These are phyloP conservation scores for Chrysolina haemoptera DNA, from an alignment of 2,888 invertebrate species.

Conservation along the genomic window DNA sequence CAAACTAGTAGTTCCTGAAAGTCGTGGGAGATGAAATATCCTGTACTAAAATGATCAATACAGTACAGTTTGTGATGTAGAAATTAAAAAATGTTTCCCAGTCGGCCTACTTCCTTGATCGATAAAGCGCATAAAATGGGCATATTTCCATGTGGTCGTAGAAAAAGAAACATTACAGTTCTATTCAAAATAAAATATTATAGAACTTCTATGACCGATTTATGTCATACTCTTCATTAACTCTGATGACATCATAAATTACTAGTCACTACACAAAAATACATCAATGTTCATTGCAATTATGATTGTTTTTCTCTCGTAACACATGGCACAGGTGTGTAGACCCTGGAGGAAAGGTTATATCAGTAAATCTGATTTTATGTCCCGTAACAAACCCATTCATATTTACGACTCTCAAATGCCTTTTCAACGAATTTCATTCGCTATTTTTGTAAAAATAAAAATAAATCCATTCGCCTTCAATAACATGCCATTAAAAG, in stretches of 20 bases:
- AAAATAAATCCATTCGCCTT: background rate
- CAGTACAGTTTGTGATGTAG: no score
- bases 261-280: background rate
- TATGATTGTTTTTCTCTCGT: slow-evolving; percentile 10
- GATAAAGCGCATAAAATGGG: no score
- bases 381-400: background rate
- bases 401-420: slow-evolving; percentile 4
- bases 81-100: no score
- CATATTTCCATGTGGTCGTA: no score
- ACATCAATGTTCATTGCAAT: background rate
- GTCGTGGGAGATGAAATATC: no score
- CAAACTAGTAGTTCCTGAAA: no score
- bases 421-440: slow-evolving; percentile 8
- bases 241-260: background rate
- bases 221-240: no score
- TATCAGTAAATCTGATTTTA: background rate
- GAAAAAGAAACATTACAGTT: no score
- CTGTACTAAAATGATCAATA: no score
- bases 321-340: slow-evolving; percentile 6
- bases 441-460: background rate
- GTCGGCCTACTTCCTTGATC: no score
- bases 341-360: background rate
- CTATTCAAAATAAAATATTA: no score
- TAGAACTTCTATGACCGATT: no score
- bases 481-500: background rate